Evolutionary conservation across 2,888 invertebrate species (phyloP).

Genomic region (Lepidocyrtoides sp.): DNA sequence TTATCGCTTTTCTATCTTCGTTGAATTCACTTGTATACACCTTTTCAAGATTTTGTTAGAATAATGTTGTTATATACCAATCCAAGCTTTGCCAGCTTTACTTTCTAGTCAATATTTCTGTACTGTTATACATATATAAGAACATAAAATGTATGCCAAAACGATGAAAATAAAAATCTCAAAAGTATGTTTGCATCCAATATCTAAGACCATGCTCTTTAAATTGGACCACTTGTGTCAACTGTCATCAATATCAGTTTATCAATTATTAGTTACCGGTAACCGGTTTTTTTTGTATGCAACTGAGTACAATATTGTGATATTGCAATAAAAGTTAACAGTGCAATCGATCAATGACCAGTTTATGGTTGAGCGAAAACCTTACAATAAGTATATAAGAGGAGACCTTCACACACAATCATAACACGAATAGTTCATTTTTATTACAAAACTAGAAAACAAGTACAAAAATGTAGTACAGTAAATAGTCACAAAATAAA

Average conservation of each 20-base stretch:
- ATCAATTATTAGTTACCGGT: constrained; percentile 19
- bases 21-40: not conserved
- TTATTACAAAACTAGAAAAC: constrained; percentile 64
- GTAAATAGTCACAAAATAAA: constrained; percentile 47
- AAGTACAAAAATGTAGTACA: constrained; percentile 57
- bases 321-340: not conserved
- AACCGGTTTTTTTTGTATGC: constrained; percentile 41
- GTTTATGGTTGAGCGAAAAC: not conserved
- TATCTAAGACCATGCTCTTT: not conserved
- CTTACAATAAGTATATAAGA: too few relatives aligned
- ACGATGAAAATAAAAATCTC: not conserved
- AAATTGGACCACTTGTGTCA: constrained; percentile 27
- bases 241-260: constrained; percentile 37
- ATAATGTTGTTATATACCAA: not conserved
- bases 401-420: constrained; percentile 56
- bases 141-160: not conserved
- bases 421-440: constrained; percentile 52
- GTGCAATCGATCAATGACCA: constrained; percentile 32
- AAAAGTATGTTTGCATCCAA: not conserved
- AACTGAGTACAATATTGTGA: not conserved
- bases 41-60: not conserved
- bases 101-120: not conserved
- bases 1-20: constrained; percentile 19
- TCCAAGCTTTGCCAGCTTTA: not conserved
- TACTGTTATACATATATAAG: not conserved